Evolutionary conservation across 1,140 invertebrate genomes (phyloP), one percentile per base, ranked within the genome.

Genomic region (Teleopsis dalmanni): DNA sequence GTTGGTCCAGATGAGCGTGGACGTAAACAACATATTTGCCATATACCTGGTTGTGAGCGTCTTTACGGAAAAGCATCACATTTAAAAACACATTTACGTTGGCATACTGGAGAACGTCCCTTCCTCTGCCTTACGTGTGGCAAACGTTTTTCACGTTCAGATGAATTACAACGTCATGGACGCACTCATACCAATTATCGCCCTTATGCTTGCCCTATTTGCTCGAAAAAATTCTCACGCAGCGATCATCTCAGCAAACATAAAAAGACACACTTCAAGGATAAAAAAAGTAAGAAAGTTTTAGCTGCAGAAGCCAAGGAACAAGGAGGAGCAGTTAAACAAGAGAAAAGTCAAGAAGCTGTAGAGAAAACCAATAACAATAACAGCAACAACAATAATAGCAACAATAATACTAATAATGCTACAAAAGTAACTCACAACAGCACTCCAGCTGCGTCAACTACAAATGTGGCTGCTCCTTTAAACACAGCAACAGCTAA

Each of bases 41-140:
- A 95, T 71, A 82, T 92, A 22, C 80, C 85, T 4, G 89, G 88
- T n/a, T 96, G 93, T 71, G 83, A 82, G 47, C 93, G 94, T 69
- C 81, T 90, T 9, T 95, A 95, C 61, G 88, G 88, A 0, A 95
- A 95, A 65, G 93, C 91, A 0, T 93, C 88, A 0, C 91, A 95
- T 66, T 67, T 95, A 16, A 84, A 92, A 60, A 90, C 89, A 0
- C 90, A 93, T 72, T 68, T 92, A 0, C 76, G 89, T 29, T 91
- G 84, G 86, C 88, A 91, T 55, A 85, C 82, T 0, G 88, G 87
- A 1, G 87, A 91, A 59, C 71, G 86, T 21, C 82, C 82, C 0
- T 85, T 82, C 56, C 69, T 77, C 0, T 95, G 91, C 65, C 59
- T 83, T 3, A 83, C 82, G 23, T 95, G 91, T 62, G 83, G 83